These are phyloP conservation scores for Agrochola lota DNA, from an alignment of 2,888 invertebrate genomes.

Conservation along the genomic window DNA sequence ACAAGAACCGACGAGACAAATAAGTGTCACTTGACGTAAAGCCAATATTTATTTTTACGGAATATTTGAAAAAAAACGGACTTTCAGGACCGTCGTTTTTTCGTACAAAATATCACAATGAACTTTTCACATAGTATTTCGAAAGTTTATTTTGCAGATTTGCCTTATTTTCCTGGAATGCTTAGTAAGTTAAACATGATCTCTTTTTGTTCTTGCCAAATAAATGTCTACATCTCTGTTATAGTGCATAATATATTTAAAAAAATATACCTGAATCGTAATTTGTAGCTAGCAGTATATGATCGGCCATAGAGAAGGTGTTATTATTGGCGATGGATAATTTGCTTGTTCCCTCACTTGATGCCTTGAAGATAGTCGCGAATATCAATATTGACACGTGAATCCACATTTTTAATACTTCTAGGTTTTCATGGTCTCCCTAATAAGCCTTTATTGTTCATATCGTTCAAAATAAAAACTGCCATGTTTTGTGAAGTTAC, in stretches of 20 bases:
- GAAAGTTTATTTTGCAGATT: no score
- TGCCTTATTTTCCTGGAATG: not conserved
- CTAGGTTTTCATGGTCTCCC: not conserved
- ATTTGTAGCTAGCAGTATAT: slow-evolving; percentile 1
- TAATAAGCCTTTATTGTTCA: not conserved
- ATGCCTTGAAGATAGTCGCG: slow-evolving; percentile 4
- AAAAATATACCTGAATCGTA: slow-evolving; percentile 13
- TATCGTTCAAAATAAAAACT: not conserved
- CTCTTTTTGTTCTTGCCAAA: not conserved
- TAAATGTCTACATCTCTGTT: not conserved
- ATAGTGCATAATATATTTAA: not conserved
- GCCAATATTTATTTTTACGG: no score
- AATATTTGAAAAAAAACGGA: no score
- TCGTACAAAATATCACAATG: no score
- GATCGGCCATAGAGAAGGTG: not conserved
- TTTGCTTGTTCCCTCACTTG: not conserved
- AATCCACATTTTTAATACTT: slow-evolving; percentile 13
- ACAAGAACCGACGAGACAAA: no score
- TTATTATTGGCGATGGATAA: not conserved
- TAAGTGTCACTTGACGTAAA: no score
- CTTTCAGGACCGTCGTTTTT: no score
- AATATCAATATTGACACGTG: slow-evolving; percentile 7
- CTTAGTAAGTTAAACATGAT: not conserved
- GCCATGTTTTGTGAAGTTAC: not conserved
- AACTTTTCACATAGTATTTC: no score